Base-by-base conservation (phyloP, 2,797 vertebrate genomes). In the Furcifer pardalis region DNA sequence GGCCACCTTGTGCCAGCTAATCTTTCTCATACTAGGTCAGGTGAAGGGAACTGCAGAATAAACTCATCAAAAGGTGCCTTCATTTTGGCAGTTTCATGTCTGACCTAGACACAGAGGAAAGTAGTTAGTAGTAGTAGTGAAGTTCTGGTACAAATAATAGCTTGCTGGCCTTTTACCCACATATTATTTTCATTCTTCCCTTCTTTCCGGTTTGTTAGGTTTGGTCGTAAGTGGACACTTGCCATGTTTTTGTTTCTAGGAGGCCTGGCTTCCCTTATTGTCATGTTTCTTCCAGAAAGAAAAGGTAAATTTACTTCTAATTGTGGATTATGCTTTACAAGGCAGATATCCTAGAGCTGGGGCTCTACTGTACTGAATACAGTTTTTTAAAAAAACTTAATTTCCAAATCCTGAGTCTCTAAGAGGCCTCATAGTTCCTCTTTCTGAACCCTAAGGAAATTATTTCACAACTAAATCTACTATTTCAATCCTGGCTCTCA, bases 211-310 rank as follows among this genome's bases (percentile, higher is more conserved):
- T 21, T 0, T 25, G 44, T 88, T 65, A 97, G 96, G 95, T 96
- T 92, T 84, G 96, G 96, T 81, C 95, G 96, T 79, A 97, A 96
- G 74, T 87, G 95, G 79, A 95, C 96, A 0, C 0, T 97, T 82
- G 95, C 96, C 23, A 86, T 92, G 0, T 97, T 96, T 92, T 93
- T 97, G 60, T 93, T 92, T 84, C 88, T 96, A 8, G 96, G 96
- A 91, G 96, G 96, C 66, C 37, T 96, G 90, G 94, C 96, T 81
- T 97, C 95, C 89, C 94, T 97, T 74, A 87, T 96, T 87, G 92
- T 96, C 25, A 95, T 96, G 94, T 96, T 96, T 89, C 93, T 97
- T 88, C 96, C 96, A 59, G 95, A 96, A 75, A 96, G 94, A 86
- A 96, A 94, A 96, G 96, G 96, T 96, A 90, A 91, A 87, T 62